A percentile compares a stretch with the other conserved stretches of the same genome.
Conservation (phyloP, 2,797 vertebrate species). For the Anabas testudineus region DNA sequence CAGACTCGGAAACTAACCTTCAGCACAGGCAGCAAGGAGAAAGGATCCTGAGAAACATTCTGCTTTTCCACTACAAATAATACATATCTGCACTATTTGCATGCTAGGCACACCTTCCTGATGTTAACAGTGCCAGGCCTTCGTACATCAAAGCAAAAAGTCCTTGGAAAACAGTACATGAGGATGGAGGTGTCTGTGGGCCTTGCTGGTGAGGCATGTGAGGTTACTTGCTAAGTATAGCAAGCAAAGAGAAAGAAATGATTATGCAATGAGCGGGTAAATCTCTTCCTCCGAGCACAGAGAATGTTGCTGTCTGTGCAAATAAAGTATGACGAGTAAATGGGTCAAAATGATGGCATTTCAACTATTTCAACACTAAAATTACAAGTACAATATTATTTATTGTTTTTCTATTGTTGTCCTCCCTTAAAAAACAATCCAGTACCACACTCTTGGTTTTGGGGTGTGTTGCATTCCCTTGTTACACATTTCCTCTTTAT, state of each 20-base stretch:
- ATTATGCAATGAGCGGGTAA: constrained; percentile 71
- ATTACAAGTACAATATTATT: constrained; percentile 7
- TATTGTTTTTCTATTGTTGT: constrained; percentile 16
- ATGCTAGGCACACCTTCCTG: constrained; percentile 66
- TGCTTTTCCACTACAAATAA: constrained; percentile 56
- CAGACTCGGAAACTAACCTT: constrained; percentile 63
- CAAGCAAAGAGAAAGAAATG: constrained; percentile 65
- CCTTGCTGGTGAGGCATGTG: constrained; percentile 64
- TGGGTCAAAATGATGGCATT: constrained; percentile 69
- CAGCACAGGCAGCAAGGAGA: constrained; percentile 60
- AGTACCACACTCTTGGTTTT: neutral
- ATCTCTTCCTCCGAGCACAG: constrained; percentile 63
- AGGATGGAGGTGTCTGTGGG: constrained; percentile 57
- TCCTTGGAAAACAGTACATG: constrained; percentile 65
- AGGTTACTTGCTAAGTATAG: constrained; percentile 73
- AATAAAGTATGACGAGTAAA: constrained; percentile 67
- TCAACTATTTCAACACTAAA: constrained; percentile 47
- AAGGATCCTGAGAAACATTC: constrained; percentile 43
- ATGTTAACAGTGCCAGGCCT: constrained; percentile 72
- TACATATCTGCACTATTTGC: constrained; percentile 72
- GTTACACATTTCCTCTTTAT: too few relatives aligned
- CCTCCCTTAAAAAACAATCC: neutral
- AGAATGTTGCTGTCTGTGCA: constrained; percentile 68
- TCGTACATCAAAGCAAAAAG: constrained; percentile 72
- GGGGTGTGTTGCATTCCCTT: too few relatives aligned